Evolutionary conservation across 2,797 vertebrate genomes (phyloP).

Genomic region (Tenualosa ilisha): DNA sequence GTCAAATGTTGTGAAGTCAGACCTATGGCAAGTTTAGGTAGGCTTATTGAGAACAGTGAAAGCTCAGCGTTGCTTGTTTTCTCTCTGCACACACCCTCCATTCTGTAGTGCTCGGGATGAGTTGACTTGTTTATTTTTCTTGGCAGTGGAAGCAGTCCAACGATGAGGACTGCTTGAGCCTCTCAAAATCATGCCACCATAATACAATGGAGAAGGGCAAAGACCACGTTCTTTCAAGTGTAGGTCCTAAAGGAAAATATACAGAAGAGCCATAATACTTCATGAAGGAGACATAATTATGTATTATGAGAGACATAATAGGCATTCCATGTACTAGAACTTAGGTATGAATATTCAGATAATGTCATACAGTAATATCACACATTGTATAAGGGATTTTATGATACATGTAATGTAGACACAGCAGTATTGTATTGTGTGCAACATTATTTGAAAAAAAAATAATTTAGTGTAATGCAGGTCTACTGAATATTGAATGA

Average conservation of each 20-base stretch:
- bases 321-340: not conserved
- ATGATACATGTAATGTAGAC: no score
- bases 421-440: not conserved
- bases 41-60: not conserved
- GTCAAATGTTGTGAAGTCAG: constrained; percentile 10
- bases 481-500: no score
- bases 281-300: not conserved
- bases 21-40: not conserved
- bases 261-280: constrained; percentile 8
- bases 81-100: constrained; percentile 28
- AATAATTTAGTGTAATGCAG: not conserved
- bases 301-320: not conserved
- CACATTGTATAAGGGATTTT: not conserved
- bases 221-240: constrained; percentile 58
- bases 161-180: constrained; percentile 50
- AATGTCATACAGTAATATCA: not conserved
- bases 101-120: constrained; percentile 45
- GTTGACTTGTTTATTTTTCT: constrained; percentile 61
- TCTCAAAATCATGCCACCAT: constrained; percentile 50
- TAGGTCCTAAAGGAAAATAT: constrained; percentile 25
- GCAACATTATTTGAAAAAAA: not conserved
- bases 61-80: not conserved
- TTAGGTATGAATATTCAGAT: not conserved
- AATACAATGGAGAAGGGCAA: constrained; percentile 59
- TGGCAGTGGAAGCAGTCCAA: constrained; percentile 45